These are phyloP conservation scores for Elachura formosa DNA, from an alignment of 2,113 vertebrate species.

Conservation along the genomic window DNA sequence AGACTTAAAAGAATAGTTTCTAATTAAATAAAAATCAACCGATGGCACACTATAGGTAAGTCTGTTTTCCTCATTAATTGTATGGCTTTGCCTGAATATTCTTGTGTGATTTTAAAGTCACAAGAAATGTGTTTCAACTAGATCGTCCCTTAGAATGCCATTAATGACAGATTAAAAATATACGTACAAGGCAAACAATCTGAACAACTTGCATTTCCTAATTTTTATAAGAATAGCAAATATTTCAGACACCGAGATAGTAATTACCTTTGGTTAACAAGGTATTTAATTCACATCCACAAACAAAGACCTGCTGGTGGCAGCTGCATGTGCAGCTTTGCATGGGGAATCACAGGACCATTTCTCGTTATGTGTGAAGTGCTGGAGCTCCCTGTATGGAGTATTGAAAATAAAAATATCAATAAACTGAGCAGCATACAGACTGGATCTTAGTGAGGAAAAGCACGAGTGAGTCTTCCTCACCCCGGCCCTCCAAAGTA, in stretches of 20 bases:
- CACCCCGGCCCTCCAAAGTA: accelerated
- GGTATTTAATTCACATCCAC: not conserved
- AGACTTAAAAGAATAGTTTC: not conserved
- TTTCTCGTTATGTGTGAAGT: not conserved
- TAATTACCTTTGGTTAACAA: not conserved
- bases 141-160: not conserved
- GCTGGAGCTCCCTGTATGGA: not conserved
- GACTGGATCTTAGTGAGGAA: not conserved
- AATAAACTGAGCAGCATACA: not conserved
- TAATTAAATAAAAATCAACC: slow-evolving; percentile 39
- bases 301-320: not conserved
- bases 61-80: not conserved
- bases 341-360: not conserved
- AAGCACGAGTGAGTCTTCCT: not conserved
- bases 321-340: accelerated
- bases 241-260: not conserved
- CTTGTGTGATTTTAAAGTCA: not conserved
- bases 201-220: not conserved
- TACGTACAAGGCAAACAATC: not conserved
- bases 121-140: not conserved
- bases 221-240: not conserved
- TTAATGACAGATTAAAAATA: not conserved
- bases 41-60: slow-evolving; percentile 32
- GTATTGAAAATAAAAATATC: not conserved
- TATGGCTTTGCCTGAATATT: not conserved